Evolutionary conservation across 92 coral and sea anemone species (phyloP).

Genomic region (Zoanthus solanderi): DNA sequence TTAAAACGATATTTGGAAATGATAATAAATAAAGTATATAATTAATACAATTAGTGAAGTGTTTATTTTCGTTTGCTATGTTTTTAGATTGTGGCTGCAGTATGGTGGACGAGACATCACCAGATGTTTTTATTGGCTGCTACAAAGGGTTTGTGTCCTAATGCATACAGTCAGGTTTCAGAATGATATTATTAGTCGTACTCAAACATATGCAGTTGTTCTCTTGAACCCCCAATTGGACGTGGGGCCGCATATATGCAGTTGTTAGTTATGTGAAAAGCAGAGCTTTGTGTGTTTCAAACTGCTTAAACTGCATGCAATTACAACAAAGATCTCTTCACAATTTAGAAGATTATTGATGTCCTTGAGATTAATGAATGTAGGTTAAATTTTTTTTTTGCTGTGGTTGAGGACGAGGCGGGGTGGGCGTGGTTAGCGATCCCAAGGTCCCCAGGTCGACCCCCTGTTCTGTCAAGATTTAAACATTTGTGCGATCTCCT

Average conservation of each 20-base stretch:
- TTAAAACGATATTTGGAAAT: not conserved
- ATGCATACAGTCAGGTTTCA: not conserved
- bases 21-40: too few relatives aligned
- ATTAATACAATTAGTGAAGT: not conserved
- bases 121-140: slow-evolving; percentile 90
- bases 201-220: not conserved
- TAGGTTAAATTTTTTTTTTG: too few relatives aligned
- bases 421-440: too few relatives aligned
- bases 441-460: too few relatives aligned
- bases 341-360: too few relatives aligned
- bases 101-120: slow-evolving; percentile 98
- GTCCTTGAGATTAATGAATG: too few relatives aligned
- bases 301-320: not conserved
- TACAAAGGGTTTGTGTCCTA: slow-evolving; percentile 78
- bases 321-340: not conserved
- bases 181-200: not conserved
- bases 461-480: too few relatives aligned
- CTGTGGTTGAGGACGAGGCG: too few relatives aligned
- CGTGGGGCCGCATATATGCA: not conserved
- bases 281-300: not conserved
- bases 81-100: slow-evolving; percentile 80
- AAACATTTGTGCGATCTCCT: too few relatives aligned
- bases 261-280: not conserved
- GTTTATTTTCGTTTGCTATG: not conserved
- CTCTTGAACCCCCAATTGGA: too few relatives aligned